These are phyloP conservation scores for Embidobia sp. DNA, from an alignment of 2,888 invertebrate genomes.

Conservation along the genomic window DNA sequence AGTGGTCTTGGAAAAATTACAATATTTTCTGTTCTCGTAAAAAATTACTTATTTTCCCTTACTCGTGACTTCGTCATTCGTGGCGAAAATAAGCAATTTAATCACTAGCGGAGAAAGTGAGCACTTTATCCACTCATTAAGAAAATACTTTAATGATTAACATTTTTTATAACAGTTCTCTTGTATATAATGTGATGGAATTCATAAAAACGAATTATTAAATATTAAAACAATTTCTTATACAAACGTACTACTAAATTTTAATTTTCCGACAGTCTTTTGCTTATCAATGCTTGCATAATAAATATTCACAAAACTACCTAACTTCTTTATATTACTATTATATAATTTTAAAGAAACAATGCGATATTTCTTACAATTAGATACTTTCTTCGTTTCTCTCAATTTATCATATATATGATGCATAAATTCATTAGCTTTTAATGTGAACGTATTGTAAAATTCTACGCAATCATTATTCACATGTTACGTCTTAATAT, in stretches of 20 bases:
- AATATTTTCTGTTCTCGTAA: too few relatives aligned
- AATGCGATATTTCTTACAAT: constrained; percentile 21
- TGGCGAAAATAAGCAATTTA: too few relatives aligned
- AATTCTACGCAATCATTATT: neutral
- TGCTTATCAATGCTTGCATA: constrained; percentile 20
- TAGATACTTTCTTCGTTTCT: constrained; percentile 18
- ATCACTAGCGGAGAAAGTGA: too few relatives aligned
- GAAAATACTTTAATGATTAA: too few relatives aligned
- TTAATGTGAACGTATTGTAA: neutral
- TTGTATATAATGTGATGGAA: too few relatives aligned
- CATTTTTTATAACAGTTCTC: too few relatives aligned
- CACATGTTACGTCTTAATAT: neutral
- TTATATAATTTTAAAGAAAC: constrained; percentile 37
- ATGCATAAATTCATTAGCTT: constrained; percentile 23
- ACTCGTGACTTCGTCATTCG: too few relatives aligned
- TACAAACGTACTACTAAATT: neutral
- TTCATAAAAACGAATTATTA: too few relatives aligned
- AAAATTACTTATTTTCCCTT: too few relatives aligned
- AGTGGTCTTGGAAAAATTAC: too few relatives aligned
- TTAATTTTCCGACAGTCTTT: constrained; percentile 4
- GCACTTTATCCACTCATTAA: too few relatives aligned
- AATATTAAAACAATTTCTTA: too few relatives aligned
- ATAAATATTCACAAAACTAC: constrained; percentile 30
- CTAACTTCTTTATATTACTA: constrained; percentile 19
- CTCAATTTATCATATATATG: constrained; percentile 20